Base-by-base conservation (phyloP, 2,888 invertebrate genomes). In the Allophyes oxyacanthae region DNA sequence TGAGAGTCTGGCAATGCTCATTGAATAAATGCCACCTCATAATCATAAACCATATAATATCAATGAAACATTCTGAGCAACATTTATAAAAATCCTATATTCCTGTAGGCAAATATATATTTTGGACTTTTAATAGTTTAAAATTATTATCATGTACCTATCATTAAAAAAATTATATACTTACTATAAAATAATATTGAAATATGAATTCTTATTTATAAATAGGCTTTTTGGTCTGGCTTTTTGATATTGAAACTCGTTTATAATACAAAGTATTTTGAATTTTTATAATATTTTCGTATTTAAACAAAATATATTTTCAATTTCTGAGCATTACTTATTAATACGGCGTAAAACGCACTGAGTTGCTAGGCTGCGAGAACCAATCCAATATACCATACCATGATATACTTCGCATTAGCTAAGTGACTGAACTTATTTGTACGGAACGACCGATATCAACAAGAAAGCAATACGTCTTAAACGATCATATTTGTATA, bases 1-100 rank as follows among this genome's bases (percentile, higher is more conserved):
- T 75, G 72, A 70, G 70, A 82, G 76, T 83, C 84, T 90, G 90
- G 91, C 91, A 91, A 90, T 90, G 82, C 90, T 89, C 89, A 90
- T 90, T 87, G 79, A 75, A 78, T 75, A 62, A 75, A 83, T 86
- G 86, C 86, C 89, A 89, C 83, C 81, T 85, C 88, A 87, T 82
- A 76, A 72, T 78, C 83, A 81, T 77, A 57, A 72, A 71, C 42
- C 72, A 60, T 57, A 58, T 57, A 58, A 61, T 58, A 57, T 63
- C 52, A 55, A 58, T 42, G 7, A 36, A 38, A 52, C 41, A 56
- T 52, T 48, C 30, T 56, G 65, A 66, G 51, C 44, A 57, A 68
- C 8, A 66, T 34, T 7, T 60, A 62, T 41, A 11, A 49, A 65
- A 36, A 40, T 1, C 14, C 33, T 61, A 33, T 48, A 46, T 20